Conservation (phyloP, 2,888 invertebrate species). For the Eutolmus rufibarbis region DNA sequence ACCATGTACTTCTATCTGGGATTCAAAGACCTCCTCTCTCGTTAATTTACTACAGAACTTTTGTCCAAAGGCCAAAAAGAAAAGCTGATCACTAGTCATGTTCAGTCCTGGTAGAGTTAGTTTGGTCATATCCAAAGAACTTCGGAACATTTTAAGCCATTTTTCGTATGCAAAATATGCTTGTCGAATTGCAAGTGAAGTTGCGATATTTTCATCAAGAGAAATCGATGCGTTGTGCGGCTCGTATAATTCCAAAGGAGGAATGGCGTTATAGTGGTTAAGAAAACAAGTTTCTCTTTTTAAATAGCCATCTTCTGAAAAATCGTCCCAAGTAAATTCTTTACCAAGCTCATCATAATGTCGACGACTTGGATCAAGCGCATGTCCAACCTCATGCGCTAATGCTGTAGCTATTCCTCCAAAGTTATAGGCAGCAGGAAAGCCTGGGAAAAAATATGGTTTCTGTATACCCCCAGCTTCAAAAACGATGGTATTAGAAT, state of each 20-base stretch:
- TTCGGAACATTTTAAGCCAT: background rate
- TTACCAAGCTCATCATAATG: background rate
- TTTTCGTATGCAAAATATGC: background rate
- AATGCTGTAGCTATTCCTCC: background rate
- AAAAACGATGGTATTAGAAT: background rate
- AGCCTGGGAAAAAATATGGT: background rate
- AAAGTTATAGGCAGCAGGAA: background rate
- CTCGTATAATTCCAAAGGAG: background rate
- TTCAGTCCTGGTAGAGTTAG: background rate
- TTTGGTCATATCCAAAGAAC: background rate
- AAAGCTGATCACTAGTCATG: background rate
- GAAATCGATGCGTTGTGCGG: background rate
- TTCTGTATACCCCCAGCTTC: background rate
- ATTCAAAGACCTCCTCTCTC: background rate
- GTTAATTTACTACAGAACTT: background rate
- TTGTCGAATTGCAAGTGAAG: background rate
- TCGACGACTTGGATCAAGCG: background rate
- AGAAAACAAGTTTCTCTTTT: background rate
- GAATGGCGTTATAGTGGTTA: background rate
- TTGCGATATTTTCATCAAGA: background rate
- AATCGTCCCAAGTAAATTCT: background rate
- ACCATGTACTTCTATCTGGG: background rate
- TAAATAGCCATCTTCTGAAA: background rate
- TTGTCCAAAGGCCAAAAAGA: background rate
- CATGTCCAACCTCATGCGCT: background rate